A percentile compares a stretch with the other conserved stretches of the same genome.
Evolutionary conservation across 2,113 vertebrate genomes (phyloP).

Genomic region (Heterochromis multidens): DNA sequence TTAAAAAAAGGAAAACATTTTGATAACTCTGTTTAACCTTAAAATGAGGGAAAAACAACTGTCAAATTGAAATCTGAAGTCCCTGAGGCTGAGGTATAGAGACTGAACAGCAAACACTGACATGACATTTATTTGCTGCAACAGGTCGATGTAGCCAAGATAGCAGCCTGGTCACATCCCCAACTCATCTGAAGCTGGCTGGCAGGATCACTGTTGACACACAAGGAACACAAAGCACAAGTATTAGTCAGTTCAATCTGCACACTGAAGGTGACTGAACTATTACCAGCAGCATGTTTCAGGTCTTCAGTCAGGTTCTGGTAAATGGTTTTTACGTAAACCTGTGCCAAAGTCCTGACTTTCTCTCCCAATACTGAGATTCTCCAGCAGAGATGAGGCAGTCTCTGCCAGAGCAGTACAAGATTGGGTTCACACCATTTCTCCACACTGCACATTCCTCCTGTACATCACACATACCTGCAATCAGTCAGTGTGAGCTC

Average conservation of each 20-base stretch:
- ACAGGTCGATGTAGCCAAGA: neutral
- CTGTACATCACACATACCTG: neutral
- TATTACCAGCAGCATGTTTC: constrained; percentile 41
- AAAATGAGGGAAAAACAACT: neutral
- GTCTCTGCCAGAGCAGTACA: constrained; percentile 73
- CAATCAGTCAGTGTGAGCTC: neutral
- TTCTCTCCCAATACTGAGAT: constrained; percentile 69
- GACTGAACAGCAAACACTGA: neutral
- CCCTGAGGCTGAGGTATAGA: neutral
- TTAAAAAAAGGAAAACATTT: neutral
- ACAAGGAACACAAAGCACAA: neutral
- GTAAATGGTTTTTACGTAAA: constrained; percentile 40
- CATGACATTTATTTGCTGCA: rapidly evolving
- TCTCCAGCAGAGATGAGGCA: constrained; percentile 61
- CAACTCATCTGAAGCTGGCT: neutral
- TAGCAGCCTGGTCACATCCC: neutral
- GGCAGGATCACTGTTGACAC: neutral
- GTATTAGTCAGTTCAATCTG: neutral
- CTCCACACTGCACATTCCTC: neutral
- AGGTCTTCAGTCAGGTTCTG: constrained; percentile 75
- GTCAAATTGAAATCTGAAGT: rapidly evolving
- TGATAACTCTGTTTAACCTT: neutral
- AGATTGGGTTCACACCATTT: constrained; percentile 50
- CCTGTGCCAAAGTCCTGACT: constrained; percentile 76
- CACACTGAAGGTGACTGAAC: neutral